Conservation (phyloP, 2,888 invertebrate genomes). For the Drosophila robusta region DNA sequence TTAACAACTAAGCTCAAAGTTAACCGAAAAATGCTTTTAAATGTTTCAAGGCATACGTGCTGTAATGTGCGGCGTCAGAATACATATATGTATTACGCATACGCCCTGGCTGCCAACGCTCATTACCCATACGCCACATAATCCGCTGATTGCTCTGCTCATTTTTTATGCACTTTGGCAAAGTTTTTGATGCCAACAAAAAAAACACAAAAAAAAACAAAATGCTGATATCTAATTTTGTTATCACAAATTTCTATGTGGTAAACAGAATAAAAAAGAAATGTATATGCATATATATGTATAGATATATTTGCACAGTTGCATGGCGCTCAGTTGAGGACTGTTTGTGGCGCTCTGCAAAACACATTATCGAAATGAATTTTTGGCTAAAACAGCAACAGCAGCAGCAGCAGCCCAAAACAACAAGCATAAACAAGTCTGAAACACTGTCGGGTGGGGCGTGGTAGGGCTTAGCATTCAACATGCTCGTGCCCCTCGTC, state of each 20-base stretch:
- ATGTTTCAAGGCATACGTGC: constrained; percentile 43
- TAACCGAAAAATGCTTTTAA: constrained; percentile 58
- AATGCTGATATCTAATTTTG: constrained; percentile 53
- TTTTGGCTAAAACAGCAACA: constrained; percentile 49
- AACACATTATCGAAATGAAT: constrained; percentile 67
- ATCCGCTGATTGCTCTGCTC: constrained; percentile 55
- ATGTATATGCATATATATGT: background rate
- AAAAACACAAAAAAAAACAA: background rate
- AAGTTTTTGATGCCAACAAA: constrained; percentile 24
- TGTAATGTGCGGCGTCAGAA: constrained; percentile 19
- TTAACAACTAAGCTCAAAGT: constrained; percentile 50
- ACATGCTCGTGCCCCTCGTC: constrained; percentile 3
- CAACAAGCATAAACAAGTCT: constrained; percentile 54
- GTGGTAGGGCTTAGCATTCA: background rate
- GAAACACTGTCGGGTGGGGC: constrained; percentile 37
- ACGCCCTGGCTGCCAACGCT: constrained; percentile 26
- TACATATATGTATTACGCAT: constrained; percentile 40
- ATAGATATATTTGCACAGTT: background rate
- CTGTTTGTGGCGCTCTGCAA: constrained; percentile 31
- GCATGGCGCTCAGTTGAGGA: constrained; percentile 3
- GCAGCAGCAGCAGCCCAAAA: constrained; percentile 33
- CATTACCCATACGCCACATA: constrained; percentile 56
- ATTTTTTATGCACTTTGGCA: constrained; percentile 59
- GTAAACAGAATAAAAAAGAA: constrained; percentile 21
- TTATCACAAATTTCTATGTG: constrained; percentile 48